These are phyloP conservation scores for Drosophila anceps DNA, from an alignment of 2,888 invertebrate species.

Conservation along the genomic window DNA sequence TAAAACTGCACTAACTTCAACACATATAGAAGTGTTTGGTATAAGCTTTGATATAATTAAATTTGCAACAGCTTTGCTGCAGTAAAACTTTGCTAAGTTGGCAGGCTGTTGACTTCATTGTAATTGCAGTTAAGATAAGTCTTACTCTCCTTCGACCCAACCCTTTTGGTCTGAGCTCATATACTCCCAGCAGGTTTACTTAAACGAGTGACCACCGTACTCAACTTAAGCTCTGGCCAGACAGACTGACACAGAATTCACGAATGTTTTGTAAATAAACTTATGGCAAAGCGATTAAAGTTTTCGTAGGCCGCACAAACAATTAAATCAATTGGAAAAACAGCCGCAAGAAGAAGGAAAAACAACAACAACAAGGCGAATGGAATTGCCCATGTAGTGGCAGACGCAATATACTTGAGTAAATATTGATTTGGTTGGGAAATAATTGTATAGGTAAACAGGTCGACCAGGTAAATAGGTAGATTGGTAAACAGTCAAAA, in stretches of 20 bases:
- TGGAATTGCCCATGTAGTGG: slow-evolving; percentile 9
- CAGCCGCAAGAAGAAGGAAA: slow-evolving; percentile 8
- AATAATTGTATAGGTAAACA: slow-evolving; percentile 72
- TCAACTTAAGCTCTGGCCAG: slow-evolving; percentile 5
- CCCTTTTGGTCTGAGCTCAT: neutral
- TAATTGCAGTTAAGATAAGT: neutral
- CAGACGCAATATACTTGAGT: slow-evolving; percentile 65
- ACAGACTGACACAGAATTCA: slow-evolving; percentile 5
- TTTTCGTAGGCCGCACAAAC: slow-evolving; percentile 37
- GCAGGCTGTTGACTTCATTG: neutral
- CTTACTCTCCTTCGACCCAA: neutral
- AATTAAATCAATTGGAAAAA: slow-evolving; percentile 43
- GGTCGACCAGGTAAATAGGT: slow-evolving; percentile 25
- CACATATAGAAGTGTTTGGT: neutral
- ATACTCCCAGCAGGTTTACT: slow-evolving; percentile 3
- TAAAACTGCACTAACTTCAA: neutral
- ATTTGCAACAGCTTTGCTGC: neutral
- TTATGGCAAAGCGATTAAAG: slow-evolving; percentile 48
- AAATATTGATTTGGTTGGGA: slow-evolving; percentile 72
- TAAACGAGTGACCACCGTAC: slow-evolving; percentile 17
- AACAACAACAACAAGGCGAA: slow-evolving; percentile 1
- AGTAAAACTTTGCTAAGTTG: too few relatives aligned
- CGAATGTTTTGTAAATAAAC: slow-evolving; percentile 16
- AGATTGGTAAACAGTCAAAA: slow-evolving; percentile 23
- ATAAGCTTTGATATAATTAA: neutral